Evolutionary conservation across 1,140 invertebrate genomes (phyloP).

Genomic region (Intoshia linei): DNA sequence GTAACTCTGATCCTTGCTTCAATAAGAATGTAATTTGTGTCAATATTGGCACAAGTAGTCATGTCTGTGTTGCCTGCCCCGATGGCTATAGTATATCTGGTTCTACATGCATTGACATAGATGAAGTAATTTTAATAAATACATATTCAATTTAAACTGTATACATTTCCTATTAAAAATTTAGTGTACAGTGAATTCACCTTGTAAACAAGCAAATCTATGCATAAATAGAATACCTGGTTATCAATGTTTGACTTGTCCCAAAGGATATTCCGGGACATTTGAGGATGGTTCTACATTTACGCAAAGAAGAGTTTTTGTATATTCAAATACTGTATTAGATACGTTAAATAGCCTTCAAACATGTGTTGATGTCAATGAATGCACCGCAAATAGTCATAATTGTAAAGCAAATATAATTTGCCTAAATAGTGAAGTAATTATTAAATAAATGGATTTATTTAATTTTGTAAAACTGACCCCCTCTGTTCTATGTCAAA

Average conservation of each 20-base stretch:
- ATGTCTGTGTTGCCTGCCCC: conserved; percentile 42
- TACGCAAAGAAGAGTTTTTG: conserved; percentile 6
- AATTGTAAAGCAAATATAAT: conserved; percentile 8
- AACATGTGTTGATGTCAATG: conserved; percentile 8
- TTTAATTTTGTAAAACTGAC: too few species aligned
- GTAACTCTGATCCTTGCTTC: conserved; percentile 8
- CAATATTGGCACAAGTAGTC: too few species aligned
- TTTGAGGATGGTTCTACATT: conserved; percentile 9
- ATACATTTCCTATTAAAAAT: conserved; percentile 5
- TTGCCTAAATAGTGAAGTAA: conserved; percentile 9
- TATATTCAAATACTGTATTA: conserved; percentile 5
- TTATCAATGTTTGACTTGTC: conserved; percentile 10
- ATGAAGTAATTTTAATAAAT: conserved; percentile 11
- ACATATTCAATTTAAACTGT: too few species aligned
- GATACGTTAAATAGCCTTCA: conserved; percentile 6
- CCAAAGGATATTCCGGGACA: conserved; percentile 8
- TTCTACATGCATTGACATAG: conserved; percentile 10
- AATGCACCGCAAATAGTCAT: conserved; percentile 8
- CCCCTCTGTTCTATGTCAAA: too few species aligned
- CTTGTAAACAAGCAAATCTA: conserved; percentile 7
- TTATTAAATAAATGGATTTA: too few species aligned
- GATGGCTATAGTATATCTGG: conserved; percentile 51
- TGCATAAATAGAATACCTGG: conserved; percentile 11
- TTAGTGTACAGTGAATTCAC: conserved; percentile 8
- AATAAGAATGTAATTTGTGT: conserved; percentile 8